phyloP scores from a whole-genome alignment of 2,888 invertebrate genomes.

The Lithodes maja region DNA sequence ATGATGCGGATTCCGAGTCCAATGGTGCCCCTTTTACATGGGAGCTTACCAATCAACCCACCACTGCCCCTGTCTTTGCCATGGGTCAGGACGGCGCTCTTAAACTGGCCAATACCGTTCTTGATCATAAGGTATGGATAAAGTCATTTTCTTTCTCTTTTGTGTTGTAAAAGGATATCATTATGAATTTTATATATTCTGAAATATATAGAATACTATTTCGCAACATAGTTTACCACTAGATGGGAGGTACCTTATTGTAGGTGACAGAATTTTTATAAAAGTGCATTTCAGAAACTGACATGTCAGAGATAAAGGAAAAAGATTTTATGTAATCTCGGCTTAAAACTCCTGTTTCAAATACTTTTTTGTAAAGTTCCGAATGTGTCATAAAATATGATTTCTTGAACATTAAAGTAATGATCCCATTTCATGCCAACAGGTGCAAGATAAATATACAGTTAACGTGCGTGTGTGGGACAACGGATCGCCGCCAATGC shows the following conservation, averaged over 20 bases:
- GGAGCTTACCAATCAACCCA: slow-evolving; percentile 83
- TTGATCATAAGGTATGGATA: slow-evolving; percentile 41
- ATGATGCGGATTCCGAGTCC: slow-evolving; percentile 84
- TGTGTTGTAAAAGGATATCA: no score
- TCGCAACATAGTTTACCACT: no score
- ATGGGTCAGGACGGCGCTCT: slow-evolving; percentile 67
- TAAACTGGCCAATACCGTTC: slow-evolving; percentile 54
- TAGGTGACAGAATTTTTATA: no score
- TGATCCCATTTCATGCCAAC: background rate
- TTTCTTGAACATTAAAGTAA: slow-evolving; percentile 66
- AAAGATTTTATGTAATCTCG: no score
- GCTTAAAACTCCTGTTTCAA: no score
- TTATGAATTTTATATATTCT: no score
- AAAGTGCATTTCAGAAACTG: no score
- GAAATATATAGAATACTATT: no score
- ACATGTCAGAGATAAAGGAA: no score
- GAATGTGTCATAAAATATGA: background rate
- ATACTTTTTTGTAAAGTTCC: no score
- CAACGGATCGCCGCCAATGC: slow-evolving; percentile 91
- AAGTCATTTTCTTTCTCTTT: no score
- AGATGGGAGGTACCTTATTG: no score
- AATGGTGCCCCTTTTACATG: slow-evolving; percentile 80
- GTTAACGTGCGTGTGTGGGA: slow-evolving; percentile 93
- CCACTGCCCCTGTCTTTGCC: slow-evolving; percentile 76
- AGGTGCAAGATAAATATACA: slow-evolving; percentile 79